Evolutionary conservation across 2,888 invertebrate species (phyloP).

Genomic region (Drosophila diplacantha): DNA sequence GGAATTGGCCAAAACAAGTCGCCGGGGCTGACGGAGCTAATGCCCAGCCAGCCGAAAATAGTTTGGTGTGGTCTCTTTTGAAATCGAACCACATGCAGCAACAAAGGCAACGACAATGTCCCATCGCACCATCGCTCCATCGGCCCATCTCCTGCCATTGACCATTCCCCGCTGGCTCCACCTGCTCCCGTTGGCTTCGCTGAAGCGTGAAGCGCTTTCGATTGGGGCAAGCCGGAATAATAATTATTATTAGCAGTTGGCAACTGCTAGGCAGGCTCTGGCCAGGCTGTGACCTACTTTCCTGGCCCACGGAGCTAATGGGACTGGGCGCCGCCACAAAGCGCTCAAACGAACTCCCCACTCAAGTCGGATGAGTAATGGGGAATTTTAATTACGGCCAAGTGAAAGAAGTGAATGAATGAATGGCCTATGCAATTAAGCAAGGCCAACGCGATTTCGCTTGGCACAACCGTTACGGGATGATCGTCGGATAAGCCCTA

Average conservation of each 20-base stretch:
- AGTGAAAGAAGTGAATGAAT: slow-evolving; percentile 30
- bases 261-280: slow-evolving; percentile 31
- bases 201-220: slow-evolving; percentile 62
- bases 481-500: slow-evolving; percentile 9
- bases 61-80: slow-evolving; percentile 29
- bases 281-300: slow-evolving; percentile 59
- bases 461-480: slow-evolving; percentile 10
- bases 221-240: slow-evolving; percentile 29
- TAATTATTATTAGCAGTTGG: slow-evolving; percentile 41
- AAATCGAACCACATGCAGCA: slow-evolving; percentile 11
- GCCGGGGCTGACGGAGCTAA: slow-evolving; percentile 5
- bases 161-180: slow-evolving; percentile 13
- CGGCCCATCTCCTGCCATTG: slow-evolving; percentile 9
- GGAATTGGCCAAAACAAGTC: slow-evolving; percentile 15
- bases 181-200: slow-evolving; percentile 33
- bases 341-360: slow-evolving; percentile 17
- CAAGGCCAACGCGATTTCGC: slow-evolving; percentile 26
- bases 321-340: slow-evolving; percentile 12
- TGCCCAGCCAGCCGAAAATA: slow-evolving; percentile 63
- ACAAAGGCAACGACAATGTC: slow-evolving; percentile 16
- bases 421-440: slow-evolving; percentile 29
- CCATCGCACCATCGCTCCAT: slow-evolving; percentile 2
- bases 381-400: slow-evolving; percentile 39
- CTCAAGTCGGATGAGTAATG: slow-evolving; percentile 33
- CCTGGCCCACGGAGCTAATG: slow-evolving; percentile 23